Evolutionary conservation across 1,140 invertebrate genomes (phyloP).

Genomic region (Cecropterus lyciades): DNA sequence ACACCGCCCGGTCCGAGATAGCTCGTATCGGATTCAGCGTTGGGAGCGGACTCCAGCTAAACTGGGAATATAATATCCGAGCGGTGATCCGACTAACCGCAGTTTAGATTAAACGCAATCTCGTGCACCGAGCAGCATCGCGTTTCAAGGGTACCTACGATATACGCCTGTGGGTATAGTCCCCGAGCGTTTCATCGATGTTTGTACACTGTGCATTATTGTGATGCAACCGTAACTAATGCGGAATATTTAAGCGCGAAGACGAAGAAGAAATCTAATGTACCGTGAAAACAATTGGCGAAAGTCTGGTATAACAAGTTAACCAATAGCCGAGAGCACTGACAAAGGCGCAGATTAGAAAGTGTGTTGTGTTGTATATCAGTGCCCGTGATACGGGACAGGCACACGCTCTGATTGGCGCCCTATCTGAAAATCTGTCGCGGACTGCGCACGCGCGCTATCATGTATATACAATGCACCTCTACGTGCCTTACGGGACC

Average conservation of each 20-base stretch:
- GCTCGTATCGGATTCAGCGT: conserved; percentile 63
- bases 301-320: conserved; percentile 77
- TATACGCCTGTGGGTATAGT: conserved; percentile 9
- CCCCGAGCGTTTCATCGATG: conserved; percentile 6
- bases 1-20: conserved; percentile 54
- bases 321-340: conserved; percentile 74
- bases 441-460: conserved; percentile 41
- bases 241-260: conserved; percentile 59
- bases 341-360: conserved; percentile 83
- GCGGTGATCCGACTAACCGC: conserved; percentile 63
- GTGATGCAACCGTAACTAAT: conserved; percentile 61
- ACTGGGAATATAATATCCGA: conserved; percentile 64
- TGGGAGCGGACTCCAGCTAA: conserved; percentile 60
- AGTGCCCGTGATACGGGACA: conserved; percentile 68
- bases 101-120: conserved; percentile 64
- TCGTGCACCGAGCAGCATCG: conserved; percentile 38
- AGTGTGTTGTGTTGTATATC: conserved; percentile 80
- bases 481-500: conserved; percentile 14
- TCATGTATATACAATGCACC: conserved; percentile 20
- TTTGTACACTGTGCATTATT: conserved; percentile 38
- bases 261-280: conserved; percentile 72
- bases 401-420: conserved; percentile 77
- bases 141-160: conserved; percentile 40
- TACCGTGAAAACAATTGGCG: conserved; percentile 83
- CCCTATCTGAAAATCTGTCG: conserved; percentile 80